phyloP scores from a whole-genome alignment of 2,888 invertebrate genomes.

The Hypselothyrea guttata region DNA sequence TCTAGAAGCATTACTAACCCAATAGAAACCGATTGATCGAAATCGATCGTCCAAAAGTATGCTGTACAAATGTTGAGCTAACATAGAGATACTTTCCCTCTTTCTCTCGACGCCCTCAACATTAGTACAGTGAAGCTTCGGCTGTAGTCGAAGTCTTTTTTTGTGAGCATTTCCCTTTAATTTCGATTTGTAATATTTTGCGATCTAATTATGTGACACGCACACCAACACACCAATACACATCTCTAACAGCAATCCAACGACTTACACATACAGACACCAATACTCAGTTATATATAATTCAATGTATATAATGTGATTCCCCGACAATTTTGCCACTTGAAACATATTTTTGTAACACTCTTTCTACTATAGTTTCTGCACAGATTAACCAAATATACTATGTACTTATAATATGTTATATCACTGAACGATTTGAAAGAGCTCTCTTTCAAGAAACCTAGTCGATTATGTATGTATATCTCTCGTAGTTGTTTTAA shows the following conservation, averaged over 20 bases:
- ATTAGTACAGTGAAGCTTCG: constrained; percentile 39
- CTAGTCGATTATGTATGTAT: constrained; percentile 37
- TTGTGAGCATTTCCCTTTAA: constrained; percentile 48
- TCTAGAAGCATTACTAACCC: constrained; percentile 62
- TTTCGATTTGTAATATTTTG: constrained; percentile 71
- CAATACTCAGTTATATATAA: constrained; percentile 8
- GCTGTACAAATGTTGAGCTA: constrained; percentile 25
- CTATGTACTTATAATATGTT: constrained; percentile 3
- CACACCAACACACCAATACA: constrained; percentile 17
- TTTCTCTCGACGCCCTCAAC: neutral
- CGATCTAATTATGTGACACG: constrained; percentile 53
- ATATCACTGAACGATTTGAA: constrained; percentile 23
- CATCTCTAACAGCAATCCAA: constrained; percentile 2
- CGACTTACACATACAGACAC: constrained; percentile 13
- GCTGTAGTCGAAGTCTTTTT: constrained; percentile 34
- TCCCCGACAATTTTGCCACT: constrained; percentile 25
- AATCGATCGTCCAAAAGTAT: constrained; percentile 14
- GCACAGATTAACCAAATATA: constrained; percentile 34
- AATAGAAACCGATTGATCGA: constrained; percentile 9
- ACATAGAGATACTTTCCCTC: neutral
- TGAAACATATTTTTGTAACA: constrained; percentile 40
- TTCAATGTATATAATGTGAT: constrained; percentile 18
- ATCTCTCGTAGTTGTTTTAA: constrained; percentile 66
- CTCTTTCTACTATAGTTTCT: constrained; percentile 39
- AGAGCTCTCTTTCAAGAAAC: constrained; percentile 13